phyloP scores from a whole-genome alignment of 1,140 invertebrate species.

The Triops cancriformis region DNA sequence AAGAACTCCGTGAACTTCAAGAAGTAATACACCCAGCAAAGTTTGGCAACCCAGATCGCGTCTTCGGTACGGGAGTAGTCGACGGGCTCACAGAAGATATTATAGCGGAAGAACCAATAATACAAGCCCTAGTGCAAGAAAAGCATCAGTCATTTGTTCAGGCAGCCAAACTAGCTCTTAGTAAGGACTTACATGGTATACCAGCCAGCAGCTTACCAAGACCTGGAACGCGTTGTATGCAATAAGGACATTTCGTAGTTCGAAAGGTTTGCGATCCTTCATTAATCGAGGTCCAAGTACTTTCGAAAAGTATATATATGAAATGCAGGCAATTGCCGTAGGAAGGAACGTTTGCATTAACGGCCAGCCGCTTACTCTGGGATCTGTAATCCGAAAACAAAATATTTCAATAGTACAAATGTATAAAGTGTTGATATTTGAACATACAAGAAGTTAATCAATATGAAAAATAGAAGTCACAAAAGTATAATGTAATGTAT shows the following conservation, averaged over 20 bases:
- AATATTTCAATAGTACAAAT: conserved; percentile 24
- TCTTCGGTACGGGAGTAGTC: conserved; percentile 37
- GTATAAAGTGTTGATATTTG: no score
- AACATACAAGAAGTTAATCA: no score
- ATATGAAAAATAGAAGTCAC: no score
- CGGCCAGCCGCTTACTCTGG: conserved; percentile 78
- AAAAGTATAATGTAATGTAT: no score
- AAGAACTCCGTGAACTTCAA: conserved; percentile 33
- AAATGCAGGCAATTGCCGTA: conserved; percentile 70
- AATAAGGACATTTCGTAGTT: conserved; percentile 66
- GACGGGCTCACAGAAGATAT: conserved; percentile 34
- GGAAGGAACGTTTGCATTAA: conserved; percentile 86
- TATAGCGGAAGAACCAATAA: conserved; percentile 41
- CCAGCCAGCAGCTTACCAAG: conserved; percentile 70
- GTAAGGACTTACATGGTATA: conserved; percentile 58
- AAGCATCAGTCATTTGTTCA: background rate
- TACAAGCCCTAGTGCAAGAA: background rate
- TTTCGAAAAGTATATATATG: conserved; percentile 75
- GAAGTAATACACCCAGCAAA: conserved; percentile 31
- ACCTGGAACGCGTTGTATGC: conserved; percentile 80
- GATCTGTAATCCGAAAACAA: conserved; percentile 55
- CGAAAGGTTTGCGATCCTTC: conserved; percentile 74
- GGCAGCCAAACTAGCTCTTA: no score
- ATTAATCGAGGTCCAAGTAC: conserved; percentile 72
- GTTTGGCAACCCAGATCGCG: conserved; percentile 35